Evolutionary conservation across 2,113 vertebrate species (phyloP).

Genomic region (Paratilapia polleni): DNA sequence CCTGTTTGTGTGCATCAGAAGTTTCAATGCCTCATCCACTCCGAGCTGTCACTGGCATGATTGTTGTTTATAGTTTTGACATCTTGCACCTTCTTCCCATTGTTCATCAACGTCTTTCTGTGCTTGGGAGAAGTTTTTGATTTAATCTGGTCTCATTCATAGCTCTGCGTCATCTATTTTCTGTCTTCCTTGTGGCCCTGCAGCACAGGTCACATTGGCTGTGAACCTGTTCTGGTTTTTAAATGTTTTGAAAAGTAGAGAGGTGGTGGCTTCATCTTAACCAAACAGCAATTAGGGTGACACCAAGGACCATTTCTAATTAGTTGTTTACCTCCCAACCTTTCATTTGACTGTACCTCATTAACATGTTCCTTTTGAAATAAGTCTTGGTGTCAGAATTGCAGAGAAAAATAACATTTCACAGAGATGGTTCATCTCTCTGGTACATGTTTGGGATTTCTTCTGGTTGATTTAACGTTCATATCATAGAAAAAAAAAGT

Average conservation of each 20-base stretch:
- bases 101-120: conserved; percentile 46
- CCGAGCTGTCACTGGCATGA: conserved; percentile 49
- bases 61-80: conserved; percentile 71
- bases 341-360: conserved; percentile 43
- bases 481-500: background rate
- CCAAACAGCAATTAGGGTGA: conserved; percentile 53
- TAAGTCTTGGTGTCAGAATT: conserved; percentile 27
- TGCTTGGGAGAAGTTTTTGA: conserved; percentile 44
- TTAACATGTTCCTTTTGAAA: conserved; percentile 44
- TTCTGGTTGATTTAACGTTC: conserved; percentile 10
- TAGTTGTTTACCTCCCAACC: conserved; percentile 56
- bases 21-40: conserved; percentile 39
- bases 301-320: conserved; percentile 53
- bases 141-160: conserved; percentile 21
- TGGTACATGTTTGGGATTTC: background rate
- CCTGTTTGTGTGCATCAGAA: conserved; percentile 41
- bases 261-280: conserved; percentile 30
- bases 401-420: conserved; percentile 21
- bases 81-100: conserved; percentile 47
- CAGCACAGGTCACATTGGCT: conserved; percentile 8
- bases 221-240: conserved; percentile 19
- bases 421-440: background rate
- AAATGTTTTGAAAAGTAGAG: conserved; percentile 38
- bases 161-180: background rate
- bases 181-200: background rate